Evolutionary conservation across 2,113 vertebrate species (phyloP).

Genomic region (Amphiprion percula): DNA sequence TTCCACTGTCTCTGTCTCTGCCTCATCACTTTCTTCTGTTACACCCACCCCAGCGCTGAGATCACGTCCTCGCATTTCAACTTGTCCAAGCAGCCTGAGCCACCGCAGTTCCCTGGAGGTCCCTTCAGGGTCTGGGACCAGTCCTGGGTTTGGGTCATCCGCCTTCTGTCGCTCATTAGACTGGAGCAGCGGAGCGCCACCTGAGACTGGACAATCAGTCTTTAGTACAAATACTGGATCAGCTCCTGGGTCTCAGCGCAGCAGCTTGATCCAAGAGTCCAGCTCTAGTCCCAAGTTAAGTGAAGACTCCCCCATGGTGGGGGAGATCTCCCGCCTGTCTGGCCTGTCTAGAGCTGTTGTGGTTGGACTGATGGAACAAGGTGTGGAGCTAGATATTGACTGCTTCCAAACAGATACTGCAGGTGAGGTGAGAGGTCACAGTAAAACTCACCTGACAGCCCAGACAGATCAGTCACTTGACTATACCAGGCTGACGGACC

Average conservation of each 20-base stretch:
- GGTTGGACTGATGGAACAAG: constrained; percentile 87
- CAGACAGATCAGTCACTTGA: constrained; percentile 67
- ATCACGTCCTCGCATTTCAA: constrained; percentile 86
- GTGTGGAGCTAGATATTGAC: constrained; percentile 85
- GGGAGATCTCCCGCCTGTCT: constrained; percentile 85
- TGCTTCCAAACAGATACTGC: constrained; percentile 79
- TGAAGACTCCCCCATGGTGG: constrained; percentile 83
- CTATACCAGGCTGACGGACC: constrained; percentile 53
- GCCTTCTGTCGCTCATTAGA: constrained; percentile 82
- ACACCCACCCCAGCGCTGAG: constrained; percentile 81
- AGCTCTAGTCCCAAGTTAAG: constrained; percentile 73
- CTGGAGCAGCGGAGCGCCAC: constrained; percentile 76
- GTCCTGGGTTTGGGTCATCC: constrained; percentile 70
- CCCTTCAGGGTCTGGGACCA: constrained; percentile 53
- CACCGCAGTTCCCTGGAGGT: constrained; percentile 86
- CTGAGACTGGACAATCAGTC: constrained; percentile 53
- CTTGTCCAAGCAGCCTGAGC: constrained; percentile 83
- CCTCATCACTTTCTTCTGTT: constrained; percentile 68
- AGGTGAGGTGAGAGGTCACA: constrained; percentile 67
- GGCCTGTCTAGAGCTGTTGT: constrained; percentile 84
- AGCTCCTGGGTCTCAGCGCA: constrained; percentile 75
- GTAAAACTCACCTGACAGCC: constrained; percentile 61
- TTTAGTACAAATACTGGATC: constrained; percentile 60
- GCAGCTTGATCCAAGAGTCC: constrained; percentile 73
- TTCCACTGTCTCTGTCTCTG: constrained; percentile 74